Conservation (phyloP, 2,888 invertebrate species). For the Heliconius sara region DNA sequence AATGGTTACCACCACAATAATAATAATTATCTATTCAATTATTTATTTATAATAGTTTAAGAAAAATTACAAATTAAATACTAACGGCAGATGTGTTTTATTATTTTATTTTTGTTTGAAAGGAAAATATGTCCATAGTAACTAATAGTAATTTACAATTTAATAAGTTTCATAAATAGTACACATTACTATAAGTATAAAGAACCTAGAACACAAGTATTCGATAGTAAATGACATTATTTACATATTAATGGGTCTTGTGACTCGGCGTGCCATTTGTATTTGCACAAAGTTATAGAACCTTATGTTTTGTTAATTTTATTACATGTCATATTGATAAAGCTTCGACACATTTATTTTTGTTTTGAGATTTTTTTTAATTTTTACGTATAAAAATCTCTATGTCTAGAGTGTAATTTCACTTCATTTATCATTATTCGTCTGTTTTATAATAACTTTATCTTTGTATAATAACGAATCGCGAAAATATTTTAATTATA, state of each 20-base stretch:
- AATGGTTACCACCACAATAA: too few relatives aligned
- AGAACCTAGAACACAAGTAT: neutral
- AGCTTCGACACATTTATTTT: neutral
- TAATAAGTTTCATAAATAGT: constrained; percentile 12
- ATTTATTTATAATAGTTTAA: too few relatives aligned
- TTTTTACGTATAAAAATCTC: too few relatives aligned
- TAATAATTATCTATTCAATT: too few relatives aligned
- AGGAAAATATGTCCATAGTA: neutral
- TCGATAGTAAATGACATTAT: neutral
- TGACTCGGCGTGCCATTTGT: constrained; percentile 14
- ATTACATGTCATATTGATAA: neutral
- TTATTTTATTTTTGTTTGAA: neutral
- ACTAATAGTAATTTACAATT: constrained; percentile 22
- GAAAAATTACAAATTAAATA: neutral
- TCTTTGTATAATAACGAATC: neutral
- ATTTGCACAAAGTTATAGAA: neutral
- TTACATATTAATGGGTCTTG: constrained; percentile 23
- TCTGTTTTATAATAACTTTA: neutral
- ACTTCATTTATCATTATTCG: neutral
- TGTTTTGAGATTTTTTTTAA: too few relatives aligned
- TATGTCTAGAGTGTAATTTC: neutral
- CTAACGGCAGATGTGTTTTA: neutral
- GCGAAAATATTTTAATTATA: neutral
- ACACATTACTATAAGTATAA: neutral
- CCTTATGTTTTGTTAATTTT: neutral